Conservation (phyloP, 2,113 vertebrate species). For the Malaclemys terrapin region DNA sequence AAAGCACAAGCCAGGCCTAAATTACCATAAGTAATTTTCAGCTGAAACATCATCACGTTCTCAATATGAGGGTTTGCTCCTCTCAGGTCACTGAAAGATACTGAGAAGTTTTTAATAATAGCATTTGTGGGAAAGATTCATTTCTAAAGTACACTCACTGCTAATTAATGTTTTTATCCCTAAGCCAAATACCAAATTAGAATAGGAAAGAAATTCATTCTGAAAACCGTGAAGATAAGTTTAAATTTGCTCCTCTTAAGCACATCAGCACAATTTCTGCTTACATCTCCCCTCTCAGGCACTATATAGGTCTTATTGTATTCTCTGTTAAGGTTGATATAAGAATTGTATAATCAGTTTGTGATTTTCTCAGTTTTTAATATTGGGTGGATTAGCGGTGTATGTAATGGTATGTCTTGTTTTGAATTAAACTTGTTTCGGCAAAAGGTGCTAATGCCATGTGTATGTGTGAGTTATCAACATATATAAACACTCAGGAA, state of each 20-base stretch:
- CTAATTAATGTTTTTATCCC: conserved; percentile 19
- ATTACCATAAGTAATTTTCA: not conserved
- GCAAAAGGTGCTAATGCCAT: not conserved
- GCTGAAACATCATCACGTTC: not conserved
- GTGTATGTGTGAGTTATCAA: not conserved
- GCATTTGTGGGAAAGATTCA: not conserved
- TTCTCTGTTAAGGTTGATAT: not conserved
- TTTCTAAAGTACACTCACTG: not conserved
- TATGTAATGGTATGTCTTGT: not conserved
- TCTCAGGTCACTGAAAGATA: not conserved
- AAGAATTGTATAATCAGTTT: not conserved
- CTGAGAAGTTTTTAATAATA: not conserved
- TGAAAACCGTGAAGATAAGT: not conserved
- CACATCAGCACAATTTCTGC: not conserved
- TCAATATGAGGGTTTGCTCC: not conserved
- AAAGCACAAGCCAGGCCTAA: not conserved
- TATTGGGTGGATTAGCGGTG: not conserved
- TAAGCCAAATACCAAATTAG: not conserved
- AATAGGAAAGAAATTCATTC: not conserved
- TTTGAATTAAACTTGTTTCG: not conserved
- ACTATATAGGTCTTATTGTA: not conserved
- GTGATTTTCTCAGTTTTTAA: not conserved
- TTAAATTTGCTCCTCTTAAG: conserved; percentile 25
- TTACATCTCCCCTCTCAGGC: not conserved
- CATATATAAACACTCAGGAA: not conserved